Evolutionary conservation across 2,797 vertebrate species (phyloP).

Genomic region (Apogon talboti): DNA sequence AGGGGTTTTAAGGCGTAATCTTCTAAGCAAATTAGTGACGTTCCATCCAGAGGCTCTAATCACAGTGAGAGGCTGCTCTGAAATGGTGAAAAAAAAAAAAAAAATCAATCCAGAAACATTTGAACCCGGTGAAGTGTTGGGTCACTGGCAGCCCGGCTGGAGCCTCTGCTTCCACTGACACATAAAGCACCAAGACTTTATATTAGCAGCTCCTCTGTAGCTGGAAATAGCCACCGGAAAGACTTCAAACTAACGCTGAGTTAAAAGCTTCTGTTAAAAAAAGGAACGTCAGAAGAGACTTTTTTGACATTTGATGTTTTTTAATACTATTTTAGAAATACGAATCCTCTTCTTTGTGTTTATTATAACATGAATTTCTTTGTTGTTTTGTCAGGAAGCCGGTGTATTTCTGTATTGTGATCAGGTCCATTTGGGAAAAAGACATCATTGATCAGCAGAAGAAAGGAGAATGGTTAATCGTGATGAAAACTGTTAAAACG

Average conservation of each 20-base stretch:
- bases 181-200: constrained; percentile 30
- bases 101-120: constrained; percentile 23
- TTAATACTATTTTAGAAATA: constrained; percentile 50
- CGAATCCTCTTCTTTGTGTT: constrained; percentile 10
- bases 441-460: background rate
- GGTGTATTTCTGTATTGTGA: constrained; percentile 3
- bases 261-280: constrained; percentile 51
- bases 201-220: constrained; percentile 39
- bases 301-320: constrained; percentile 49
- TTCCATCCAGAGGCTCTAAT: constrained; percentile 21
- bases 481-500: constrained; percentile 3
- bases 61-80: constrained; percentile 11
- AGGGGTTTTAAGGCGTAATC: background rate
- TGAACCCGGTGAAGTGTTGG: constrained; percentile 14
- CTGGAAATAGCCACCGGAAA: constrained; percentile 63
- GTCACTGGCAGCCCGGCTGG: constrained; percentile 30
- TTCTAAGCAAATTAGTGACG: constrained; percentile 15
- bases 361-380: background rate
- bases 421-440: constrained; percentile 8
- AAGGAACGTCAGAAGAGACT: constrained; percentile 23
- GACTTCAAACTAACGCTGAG: constrained; percentile 48
- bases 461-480: constrained; percentile 1
- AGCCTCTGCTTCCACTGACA: constrained; percentile 44
- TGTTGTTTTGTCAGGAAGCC: constrained; percentile 14
- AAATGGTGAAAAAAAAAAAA: background rate